Conservation (phyloP, 2,113 vertebrate species). For the Callocephalon fimbriatum region DNA sequence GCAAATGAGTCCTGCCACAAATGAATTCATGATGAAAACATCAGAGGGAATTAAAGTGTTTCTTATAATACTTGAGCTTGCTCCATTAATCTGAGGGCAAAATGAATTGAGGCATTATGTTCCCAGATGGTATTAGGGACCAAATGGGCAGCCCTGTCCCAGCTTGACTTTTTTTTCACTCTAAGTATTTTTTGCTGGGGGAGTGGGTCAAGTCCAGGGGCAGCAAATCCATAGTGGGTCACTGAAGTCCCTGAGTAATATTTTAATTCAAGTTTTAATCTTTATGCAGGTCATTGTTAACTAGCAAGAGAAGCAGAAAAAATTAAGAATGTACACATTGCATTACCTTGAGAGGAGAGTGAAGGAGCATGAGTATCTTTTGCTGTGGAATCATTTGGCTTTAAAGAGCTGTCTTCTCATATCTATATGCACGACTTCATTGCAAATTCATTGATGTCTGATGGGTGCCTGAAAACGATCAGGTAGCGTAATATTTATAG, state of each 20-base stretch:
- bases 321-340: conserved; percentile 55
- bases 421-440: not conserved
- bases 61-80: conserved; percentile 63
- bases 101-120: conserved; percentile 66
- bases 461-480: not conserved
- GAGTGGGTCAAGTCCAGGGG: conserved; percentile 46
- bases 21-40: conserved; percentile 76
- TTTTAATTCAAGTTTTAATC: conserved; percentile 71
- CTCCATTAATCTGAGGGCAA: conserved; percentile 74
- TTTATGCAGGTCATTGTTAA: conserved; percentile 63
- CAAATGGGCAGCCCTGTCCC: conserved; percentile 31
- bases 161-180: conserved; percentile 2
- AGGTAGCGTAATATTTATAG: not conserved
- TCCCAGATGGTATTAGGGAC: conserved; percentile 38
- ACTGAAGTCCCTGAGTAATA: conserved; percentile 63
- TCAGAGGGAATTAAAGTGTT: conserved; percentile 70
- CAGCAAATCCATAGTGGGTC: conserved; percentile 56
- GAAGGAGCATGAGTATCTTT: not conserved
- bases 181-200: not conserved
- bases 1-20: conserved; percentile 72
- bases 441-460: not conserved
- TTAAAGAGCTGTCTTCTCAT: conserved; percentile 2
- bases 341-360: not conserved
- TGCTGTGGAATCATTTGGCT: not conserved
- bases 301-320: conserved; percentile 42